Evolutionary conservation across 2,888 invertebrate genomes (phyloP), one percentile per base, ranked within the genome.

Genomic region (Tetanocera ferruginea): DNA sequence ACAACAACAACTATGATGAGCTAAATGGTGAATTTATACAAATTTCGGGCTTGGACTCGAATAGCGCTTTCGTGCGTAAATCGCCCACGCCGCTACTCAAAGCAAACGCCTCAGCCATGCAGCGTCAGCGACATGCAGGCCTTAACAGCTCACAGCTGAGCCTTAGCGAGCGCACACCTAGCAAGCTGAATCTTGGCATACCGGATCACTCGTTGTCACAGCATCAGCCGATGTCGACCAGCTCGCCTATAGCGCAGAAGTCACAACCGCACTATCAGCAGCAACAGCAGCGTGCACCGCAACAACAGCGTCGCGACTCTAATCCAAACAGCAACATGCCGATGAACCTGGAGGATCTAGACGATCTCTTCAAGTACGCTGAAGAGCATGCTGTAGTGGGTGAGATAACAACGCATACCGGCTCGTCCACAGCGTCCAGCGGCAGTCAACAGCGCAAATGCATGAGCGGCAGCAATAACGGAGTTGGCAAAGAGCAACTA

Each of bases 291-390:
- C 78, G 49, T 34, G 75, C 78, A 52, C 79, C 80, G 81, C 90
- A 90, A 70, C 81, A 80, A 70, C 78, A 77, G 76, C 81, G 91
- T 90, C 90, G 86, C 88, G 90, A 85, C 76, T 78, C 85, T 28
- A 86, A 92, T 91, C 84, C 89, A 49, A 89, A 89, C 80, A 88
- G 89, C 81, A 91, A 90, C 83, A 90, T 90, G 86, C 92, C 93
- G 73, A 92, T 92, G 52, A 94, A 93, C 74, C 88, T 94, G 55
- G 94, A 94, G 82, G 95, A 95, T 86, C 89, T 94, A 1, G 94
- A 94, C 3, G 94, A 94, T 88, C 89, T 94, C 2, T 89, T 94
- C 76, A 93, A 94, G 82, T 94, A 94, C 84, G 94, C 94, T 52
- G 96, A 96, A 83, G 95, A 95, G 86, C 94, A 95, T 76, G 88